These are phyloP conservation scores for Toxotes jaculatrix DNA, from an alignment of 2,113 vertebrate species.

Conservation along the genomic window DNA sequence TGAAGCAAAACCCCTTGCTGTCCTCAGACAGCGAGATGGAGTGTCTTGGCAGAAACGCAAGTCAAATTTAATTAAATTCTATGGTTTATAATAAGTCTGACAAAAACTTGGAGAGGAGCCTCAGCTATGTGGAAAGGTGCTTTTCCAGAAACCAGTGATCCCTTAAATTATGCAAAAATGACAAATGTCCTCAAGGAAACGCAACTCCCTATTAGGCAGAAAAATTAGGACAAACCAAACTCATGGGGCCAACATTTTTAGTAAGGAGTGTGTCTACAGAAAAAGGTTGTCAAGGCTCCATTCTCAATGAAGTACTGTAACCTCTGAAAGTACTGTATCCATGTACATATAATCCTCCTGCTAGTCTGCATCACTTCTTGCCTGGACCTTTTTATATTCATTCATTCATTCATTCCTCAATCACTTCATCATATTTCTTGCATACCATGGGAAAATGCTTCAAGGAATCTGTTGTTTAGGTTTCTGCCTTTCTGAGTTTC, in stretches of 20 bases:
- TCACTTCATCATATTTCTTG: too few relatives aligned
- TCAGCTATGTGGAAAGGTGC: conserved; percentile 30
- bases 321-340: not conserved
- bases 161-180: conserved; percentile 48
- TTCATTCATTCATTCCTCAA: too few relatives aligned
- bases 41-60: not conserved
- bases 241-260: conserved; percentile 32
- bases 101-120: conserved; percentile 44
- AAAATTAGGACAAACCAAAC: conserved; percentile 52
- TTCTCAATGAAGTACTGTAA: conserved; percentile 9
- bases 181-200: conserved; percentile 45
- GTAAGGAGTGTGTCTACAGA: not conserved
- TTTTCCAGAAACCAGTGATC: conserved; percentile 23
- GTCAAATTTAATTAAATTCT: conserved; percentile 37
- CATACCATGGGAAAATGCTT: too few relatives aligned
- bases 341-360: not conserved
- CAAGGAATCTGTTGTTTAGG: too few relatives aligned
- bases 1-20: not conserved
- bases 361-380: too few relatives aligned
- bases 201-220: conserved; percentile 21
- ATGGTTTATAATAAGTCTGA: conserved; percentile 44
- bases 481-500: too few relatives aligned
- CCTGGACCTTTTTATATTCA: too few relatives aligned
- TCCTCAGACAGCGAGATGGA: conserved; percentile 21
- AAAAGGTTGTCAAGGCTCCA: not conserved